Evolutionary conservation across 35 echinoderm and acorn worm species (phyloP).

Genomic region (Heliocidaris tuberculata): DNA sequence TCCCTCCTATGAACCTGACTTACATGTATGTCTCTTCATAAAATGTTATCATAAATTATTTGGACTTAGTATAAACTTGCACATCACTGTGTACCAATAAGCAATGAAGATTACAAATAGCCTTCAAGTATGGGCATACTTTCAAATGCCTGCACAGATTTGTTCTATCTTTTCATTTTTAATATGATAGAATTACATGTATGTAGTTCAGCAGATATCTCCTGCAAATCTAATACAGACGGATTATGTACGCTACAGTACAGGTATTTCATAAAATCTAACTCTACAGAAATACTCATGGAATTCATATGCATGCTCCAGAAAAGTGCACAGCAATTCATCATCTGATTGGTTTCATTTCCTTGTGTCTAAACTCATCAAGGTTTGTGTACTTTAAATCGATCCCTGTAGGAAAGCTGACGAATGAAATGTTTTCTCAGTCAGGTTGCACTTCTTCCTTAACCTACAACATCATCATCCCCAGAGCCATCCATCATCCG

Average conservation of each 20-base stretch:
- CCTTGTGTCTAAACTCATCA: background rate
- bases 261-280: background rate
- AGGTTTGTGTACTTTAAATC: conserved; percentile 3
- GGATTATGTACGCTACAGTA: background rate
- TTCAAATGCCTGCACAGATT: too few species aligned
- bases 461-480: background rate
- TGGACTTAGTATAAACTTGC: too few species aligned
- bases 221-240: background rate
- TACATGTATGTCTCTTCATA: too few species aligned
- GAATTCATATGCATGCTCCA: background rate
- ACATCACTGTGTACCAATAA: too few species aligned
- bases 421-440: background rate
- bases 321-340: background rate
- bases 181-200: too few species aligned
- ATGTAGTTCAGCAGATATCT: too few species aligned
- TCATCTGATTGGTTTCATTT: background rate
- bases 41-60: too few species aligned
- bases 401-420: background rate
- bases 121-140: too few species aligned
- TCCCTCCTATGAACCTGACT: too few species aligned
- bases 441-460: background rate
- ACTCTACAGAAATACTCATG: background rate
- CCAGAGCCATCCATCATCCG: background rate
- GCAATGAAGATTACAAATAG: too few species aligned
- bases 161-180: too few species aligned